Percentiles rank a stretch among this genome's conserved stretches.
phyloP scores from a whole-genome alignment of 2,888 invertebrate genomes.

The Sesia apiformis region DNA sequence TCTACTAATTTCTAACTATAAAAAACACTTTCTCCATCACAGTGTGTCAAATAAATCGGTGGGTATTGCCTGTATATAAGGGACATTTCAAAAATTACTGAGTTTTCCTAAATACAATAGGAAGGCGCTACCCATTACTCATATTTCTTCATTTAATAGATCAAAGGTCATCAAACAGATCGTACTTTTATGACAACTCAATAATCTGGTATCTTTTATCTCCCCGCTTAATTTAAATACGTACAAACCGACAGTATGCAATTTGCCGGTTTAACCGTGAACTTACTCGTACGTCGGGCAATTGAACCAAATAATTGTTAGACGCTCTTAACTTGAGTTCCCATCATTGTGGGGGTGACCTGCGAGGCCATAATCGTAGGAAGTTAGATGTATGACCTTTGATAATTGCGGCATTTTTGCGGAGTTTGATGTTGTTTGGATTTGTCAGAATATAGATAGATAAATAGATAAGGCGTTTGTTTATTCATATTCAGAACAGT shows the following conservation, averaged over 20 bases:
- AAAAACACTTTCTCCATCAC: too few relatives aligned
- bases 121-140: too few relatives aligned
- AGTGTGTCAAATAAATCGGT: too few relatives aligned
- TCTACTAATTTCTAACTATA: too few relatives aligned
- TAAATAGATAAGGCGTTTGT: too few relatives aligned
- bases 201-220: not conserved
- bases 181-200: not conserved
- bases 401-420: not conserved
- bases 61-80: too few relatives aligned
- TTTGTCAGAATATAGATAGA: too few relatives aligned
- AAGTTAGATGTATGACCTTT: not conserved
- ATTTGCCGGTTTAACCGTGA: conserved; percentile 13
- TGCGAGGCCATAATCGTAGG: conserved; percentile 4
- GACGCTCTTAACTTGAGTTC: conserved; percentile 18
- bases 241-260: not conserved
- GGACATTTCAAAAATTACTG: too few relatives aligned
- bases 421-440: not conserved
- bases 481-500: too few relatives aligned
- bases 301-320: conserved; percentile 40
- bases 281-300: conserved; percentile 23
- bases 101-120: too few relatives aligned
- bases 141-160: too few relatives aligned
- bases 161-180: not conserved
- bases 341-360: conserved; percentile 27
- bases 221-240: not conserved